Evolutionary conservation across 2,113 vertebrate species (phyloP).

Genomic region (Verasper variegatus): DNA sequence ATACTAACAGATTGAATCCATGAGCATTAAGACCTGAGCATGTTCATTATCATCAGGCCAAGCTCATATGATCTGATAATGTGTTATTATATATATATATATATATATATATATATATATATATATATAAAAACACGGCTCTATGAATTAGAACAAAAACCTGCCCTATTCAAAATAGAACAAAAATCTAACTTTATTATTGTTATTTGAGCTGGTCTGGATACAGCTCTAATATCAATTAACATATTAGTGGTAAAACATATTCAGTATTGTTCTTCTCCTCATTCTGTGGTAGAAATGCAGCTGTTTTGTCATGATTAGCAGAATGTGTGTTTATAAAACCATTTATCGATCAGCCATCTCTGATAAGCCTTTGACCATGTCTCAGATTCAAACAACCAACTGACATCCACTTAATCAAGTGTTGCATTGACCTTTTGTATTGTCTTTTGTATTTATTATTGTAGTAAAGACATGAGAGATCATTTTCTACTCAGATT

Average conservation of each 20-base stretch:
- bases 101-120: too few relatives aligned
- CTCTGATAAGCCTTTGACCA: constrained; percentile 8
- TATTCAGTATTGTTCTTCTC: too few relatives aligned
- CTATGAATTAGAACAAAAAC: not conserved
- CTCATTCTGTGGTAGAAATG: not conserved
- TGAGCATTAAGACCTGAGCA: not conserved
- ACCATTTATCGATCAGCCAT: not conserved
- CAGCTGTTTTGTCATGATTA: constrained; percentile 6
- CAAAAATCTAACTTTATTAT: not conserved
- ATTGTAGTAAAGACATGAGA: not conserved
- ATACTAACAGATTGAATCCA: not conserved
- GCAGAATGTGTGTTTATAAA: constrained; percentile 3
- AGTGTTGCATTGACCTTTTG: not conserved
- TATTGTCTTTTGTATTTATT: not conserved
- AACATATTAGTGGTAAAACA: not conserved
- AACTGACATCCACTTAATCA: constrained; percentile 1
- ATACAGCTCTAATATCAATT: not conserved
- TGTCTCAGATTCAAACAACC: not conserved
- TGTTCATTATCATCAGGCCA: not conserved
- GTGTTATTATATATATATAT: not conserved
- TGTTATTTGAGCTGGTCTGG: constrained; percentile 4
- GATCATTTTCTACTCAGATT: too few relatives aligned
- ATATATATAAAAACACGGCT: not conserved
- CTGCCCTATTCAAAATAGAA: not conserved
- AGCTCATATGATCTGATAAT: not conserved